A percentile compares a stretch with the other conserved stretches of the same genome.
Conservation (phyloP, 2,113 vertebrate species). For the Tragelaphus buxtoni region DNA sequence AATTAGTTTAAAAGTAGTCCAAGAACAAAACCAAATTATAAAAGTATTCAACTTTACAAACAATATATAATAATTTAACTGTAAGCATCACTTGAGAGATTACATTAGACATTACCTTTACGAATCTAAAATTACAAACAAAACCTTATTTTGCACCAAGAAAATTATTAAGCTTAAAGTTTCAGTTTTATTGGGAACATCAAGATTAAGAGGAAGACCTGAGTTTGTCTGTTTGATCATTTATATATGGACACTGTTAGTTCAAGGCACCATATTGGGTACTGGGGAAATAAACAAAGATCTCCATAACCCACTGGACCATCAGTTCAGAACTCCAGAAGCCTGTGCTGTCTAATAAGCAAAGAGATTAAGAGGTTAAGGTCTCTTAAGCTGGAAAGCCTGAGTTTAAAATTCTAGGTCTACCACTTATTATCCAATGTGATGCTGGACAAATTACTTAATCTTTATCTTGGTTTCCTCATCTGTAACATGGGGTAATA, state of each 20-base stretch:
- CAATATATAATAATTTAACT: neutral
- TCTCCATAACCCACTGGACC: neutral
- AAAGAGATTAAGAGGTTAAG: neutral
- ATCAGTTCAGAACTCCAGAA: neutral
- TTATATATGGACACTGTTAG: neutral
- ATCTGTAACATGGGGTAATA: neutral
- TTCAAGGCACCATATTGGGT: neutral
- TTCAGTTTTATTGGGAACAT: neutral
- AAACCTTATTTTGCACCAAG: neutral
- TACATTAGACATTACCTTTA: neutral
- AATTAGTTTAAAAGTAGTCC: neutral
- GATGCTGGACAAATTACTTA: neutral
- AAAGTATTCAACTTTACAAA: neutral
- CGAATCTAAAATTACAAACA: neutral
- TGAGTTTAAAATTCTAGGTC: slow-evolving; percentile 10
- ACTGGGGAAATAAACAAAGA: neutral
- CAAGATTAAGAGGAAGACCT: neutral
- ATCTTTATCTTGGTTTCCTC: neutral
- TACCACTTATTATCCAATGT: neutral
- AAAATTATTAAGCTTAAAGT: neutral
- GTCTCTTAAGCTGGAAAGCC: neutral
- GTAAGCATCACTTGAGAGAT: neutral
- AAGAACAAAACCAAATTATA: neutral
- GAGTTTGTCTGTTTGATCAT: neutral
- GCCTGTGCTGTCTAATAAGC: neutral